A percentile compares a stretch with the other conserved stretches of the same genome.
These are phyloP conservation scores for Bellardia bayeri DNA, from an alignment of 2,888 invertebrate genomes.

Conservation along the genomic window DNA sequence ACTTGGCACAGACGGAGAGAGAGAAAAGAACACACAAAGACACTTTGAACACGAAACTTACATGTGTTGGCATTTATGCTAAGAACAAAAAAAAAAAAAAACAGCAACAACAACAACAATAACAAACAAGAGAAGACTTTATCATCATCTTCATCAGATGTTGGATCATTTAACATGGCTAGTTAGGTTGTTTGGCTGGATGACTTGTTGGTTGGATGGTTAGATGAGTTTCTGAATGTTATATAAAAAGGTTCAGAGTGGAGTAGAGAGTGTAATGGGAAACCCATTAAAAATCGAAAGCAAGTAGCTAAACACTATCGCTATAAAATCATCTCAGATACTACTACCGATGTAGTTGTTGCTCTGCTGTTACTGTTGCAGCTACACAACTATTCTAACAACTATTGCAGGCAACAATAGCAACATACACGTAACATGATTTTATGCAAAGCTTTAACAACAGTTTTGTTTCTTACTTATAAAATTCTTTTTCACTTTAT, in stretches of 20 bases:
- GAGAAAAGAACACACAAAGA: slow-evolving; percentile 39
- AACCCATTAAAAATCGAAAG: slow-evolving; percentile 72
- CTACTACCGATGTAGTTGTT: slow-evolving; percentile 22
- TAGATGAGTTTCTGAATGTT: slow-evolving; percentile 28
- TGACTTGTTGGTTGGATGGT: slow-evolving; percentile 7
- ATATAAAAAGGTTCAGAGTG: slow-evolving; percentile 45
- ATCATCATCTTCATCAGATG: slow-evolving; percentile 69
- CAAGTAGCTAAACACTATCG: slow-evolving; percentile 71
- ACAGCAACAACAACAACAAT: slow-evolving; percentile 16
- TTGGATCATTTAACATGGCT: slow-evolving; percentile 66
- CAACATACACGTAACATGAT: slow-evolving; percentile 48
- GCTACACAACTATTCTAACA: slow-evolving; percentile 46
- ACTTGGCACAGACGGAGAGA: slow-evolving; percentile 5
- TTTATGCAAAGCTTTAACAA: slow-evolving; percentile 52
- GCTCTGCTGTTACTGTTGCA: slow-evolving; percentile 5
- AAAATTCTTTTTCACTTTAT: neutral
- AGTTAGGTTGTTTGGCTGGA: slow-evolving; percentile 34
- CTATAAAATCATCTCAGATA: slow-evolving; percentile 65
- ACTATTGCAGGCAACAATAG: slow-evolving; percentile 27
- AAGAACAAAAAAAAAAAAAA: slow-evolving; percentile 40
- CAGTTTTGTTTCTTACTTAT: slow-evolving; percentile 41
- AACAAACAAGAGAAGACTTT: slow-evolving; percentile 59
- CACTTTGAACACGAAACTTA: slow-evolving; percentile 65
- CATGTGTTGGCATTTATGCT: slow-evolving; percentile 70
- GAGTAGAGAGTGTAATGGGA: slow-evolving; percentile 64